These are phyloP conservation scores for Torymus auratus DNA, from an alignment of 2,888 invertebrate species.

Conservation along the genomic window DNA sequence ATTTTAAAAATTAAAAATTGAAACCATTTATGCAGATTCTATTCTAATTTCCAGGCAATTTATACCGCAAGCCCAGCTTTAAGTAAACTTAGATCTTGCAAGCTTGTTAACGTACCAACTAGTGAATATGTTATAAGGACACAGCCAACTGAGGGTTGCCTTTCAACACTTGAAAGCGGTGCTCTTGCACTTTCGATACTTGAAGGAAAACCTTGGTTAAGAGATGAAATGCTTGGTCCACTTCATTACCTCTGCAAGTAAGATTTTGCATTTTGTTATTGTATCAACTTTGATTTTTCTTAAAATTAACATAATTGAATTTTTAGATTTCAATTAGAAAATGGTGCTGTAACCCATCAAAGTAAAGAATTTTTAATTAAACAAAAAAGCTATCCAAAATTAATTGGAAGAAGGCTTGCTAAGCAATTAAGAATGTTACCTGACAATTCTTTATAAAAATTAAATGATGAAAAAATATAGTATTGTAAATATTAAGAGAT, in stretches of 20 bases:
- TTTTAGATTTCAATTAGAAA: constrained; percentile 85
- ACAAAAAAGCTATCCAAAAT: constrained; percentile 87
- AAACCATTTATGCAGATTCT: constrained; percentile 8
- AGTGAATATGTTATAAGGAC: constrained; percentile 96
- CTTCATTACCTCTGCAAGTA: constrained; percentile 87
- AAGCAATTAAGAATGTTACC: constrained; percentile 74
- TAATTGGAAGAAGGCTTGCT: constrained; percentile 87
- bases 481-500: constrained; percentile 58
- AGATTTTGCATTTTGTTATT: constrained; percentile 38
- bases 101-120: constrained; percentile 83
- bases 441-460: constrained; percentile 60
- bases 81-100: constrained; percentile 87
- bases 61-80: constrained; percentile 89
- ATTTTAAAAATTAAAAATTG: constrained; percentile 8
- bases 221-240: constrained; percentile 85
- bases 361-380: constrained; percentile 93
- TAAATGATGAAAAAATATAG: constrained; percentile 22
- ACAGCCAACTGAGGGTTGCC: constrained; percentile 93
- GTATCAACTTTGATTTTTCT: not conserved
- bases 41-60: constrained; percentile 80
- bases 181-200: constrained; percentile 87
- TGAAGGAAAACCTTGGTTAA: constrained; percentile 83
- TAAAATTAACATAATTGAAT: constrained; percentile 3
- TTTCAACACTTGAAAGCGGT: constrained; percentile 93
- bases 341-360: constrained; percentile 95